A percentile compares a stretch with the other conserved stretches of the same genome.
phyloP scores from a whole-genome alignment of 1,140 invertebrate genomes.

The Pogonognathellus flavescens region DNA sequence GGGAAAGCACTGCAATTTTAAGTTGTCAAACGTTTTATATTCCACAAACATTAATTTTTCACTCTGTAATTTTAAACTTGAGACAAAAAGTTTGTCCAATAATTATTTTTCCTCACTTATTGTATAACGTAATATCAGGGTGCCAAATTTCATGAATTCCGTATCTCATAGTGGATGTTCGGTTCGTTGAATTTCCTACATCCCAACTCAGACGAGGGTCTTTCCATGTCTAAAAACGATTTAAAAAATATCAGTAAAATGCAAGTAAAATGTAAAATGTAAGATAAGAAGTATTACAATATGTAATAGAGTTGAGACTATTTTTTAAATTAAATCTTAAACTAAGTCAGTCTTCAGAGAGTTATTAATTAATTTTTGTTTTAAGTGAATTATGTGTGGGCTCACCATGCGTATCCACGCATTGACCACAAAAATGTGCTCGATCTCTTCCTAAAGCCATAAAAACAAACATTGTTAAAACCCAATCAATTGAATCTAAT shows the following conservation, averaged over 20 bases:
- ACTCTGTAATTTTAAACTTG: no score
- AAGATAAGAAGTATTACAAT: neutral
- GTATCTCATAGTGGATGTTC: slow-evolving; percentile 53
- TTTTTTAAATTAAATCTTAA: no score
- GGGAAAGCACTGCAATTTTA: slow-evolving; percentile 62
- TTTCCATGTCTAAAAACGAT: slow-evolving; percentile 67
- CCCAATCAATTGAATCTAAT: no score
- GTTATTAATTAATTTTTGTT: no score
- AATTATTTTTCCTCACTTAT: slow-evolving; percentile 60
- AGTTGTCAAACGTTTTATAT: no score
- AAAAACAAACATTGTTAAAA: neutral
- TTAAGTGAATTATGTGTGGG: neutral
- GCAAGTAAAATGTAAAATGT: no score
- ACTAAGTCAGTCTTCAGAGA: no score
- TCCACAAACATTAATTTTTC: no score
- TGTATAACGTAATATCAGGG: slow-evolving; percentile 67
- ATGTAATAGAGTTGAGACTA: no score
- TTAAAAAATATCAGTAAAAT: neutral
- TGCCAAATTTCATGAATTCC: slow-evolving; percentile 65
- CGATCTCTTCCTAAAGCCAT: slow-evolving; percentile 59
- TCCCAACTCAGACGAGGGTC: slow-evolving; percentile 66
- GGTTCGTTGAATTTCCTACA: slow-evolving; percentile 47
- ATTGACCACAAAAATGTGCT: slow-evolving; percentile 61
- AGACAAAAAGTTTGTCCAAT: no score
- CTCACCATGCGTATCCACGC: slow-evolving; percentile 62